phyloP scores from a whole-genome alignment of 2,888 invertebrate genomes.

The Pseudococcus jackbeardsleyi region DNA sequence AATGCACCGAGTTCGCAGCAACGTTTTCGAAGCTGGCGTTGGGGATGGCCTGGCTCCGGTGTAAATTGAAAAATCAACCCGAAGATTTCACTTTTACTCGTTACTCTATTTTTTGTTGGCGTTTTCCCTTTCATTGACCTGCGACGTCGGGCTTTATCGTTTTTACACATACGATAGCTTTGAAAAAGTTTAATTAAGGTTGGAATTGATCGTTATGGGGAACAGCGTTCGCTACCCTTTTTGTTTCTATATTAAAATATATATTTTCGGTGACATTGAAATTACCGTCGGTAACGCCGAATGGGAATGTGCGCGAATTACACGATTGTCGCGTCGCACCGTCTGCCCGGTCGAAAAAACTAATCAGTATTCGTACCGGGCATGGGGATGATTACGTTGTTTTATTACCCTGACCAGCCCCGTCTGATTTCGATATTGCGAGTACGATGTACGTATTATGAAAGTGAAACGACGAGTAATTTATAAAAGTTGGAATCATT shows the following conservation, averaged over 20 bases:
- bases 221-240: neutral
- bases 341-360: too few relatives aligned
- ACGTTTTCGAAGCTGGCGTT: neutral
- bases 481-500: neutral
- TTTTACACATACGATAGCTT: neutral
- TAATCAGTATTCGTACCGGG: slow-evolving; percentile 9
- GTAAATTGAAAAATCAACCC: slow-evolving; percentile 43
- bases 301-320: neutral
- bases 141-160: neutral
- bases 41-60: neutral
- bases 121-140: neutral
- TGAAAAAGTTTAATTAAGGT: slow-evolving; percentile 16
- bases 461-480: neutral
- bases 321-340: neutral
- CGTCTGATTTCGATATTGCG: neutral
- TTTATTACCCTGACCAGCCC: neutral
- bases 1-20: neutral
- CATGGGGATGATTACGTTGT: neutral
- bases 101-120: neutral
- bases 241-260: slow-evolving; percentile 19
- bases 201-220: neutral
- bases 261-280: slow-evolving; percentile 4
- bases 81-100: slow-evolving; percentile 11
- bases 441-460: neutral
- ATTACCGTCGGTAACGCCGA: neutral